These are phyloP conservation scores for Poeciliopsis infans DNA, from an alignment of 2,797 vertebrate species.

Conservation along the genomic window DNA sequence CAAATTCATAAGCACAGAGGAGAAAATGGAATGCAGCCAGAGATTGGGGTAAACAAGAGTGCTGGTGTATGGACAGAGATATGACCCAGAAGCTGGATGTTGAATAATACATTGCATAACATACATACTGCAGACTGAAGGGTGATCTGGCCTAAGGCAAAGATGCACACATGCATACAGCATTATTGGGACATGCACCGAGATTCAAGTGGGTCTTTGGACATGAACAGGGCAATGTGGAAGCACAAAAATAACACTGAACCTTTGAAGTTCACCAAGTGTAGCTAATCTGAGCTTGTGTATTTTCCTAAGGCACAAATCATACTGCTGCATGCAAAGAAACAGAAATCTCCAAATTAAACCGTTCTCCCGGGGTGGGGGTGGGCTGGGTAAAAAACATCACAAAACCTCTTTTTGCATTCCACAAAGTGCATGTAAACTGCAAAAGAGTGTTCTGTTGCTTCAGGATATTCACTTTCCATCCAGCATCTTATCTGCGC, in stretches of 20 bases:
- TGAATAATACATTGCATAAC: conserved; percentile 57
- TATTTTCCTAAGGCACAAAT: conserved; percentile 33
- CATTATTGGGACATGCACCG: conserved; percentile 62
- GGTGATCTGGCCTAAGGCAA: conserved; percentile 45
- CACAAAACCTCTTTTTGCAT: conserved; percentile 40
- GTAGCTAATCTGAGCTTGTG: conserved; percentile 21
- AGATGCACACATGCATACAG: conserved; percentile 64
- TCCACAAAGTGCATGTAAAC: conserved; percentile 32
- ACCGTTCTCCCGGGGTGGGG: neutral
- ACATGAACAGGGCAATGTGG: conserved; percentile 46
- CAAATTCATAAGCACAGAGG: conserved; percentile 45
- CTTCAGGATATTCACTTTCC: conserved; percentile 15
- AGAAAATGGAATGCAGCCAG: conserved; percentile 67
- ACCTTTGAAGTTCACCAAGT: conserved; percentile 38
- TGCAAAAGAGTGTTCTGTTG: conserved; percentile 24
- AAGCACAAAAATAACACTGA: conserved; percentile 40
- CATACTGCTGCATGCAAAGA: conserved; percentile 60
- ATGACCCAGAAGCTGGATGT: conserved; percentile 54
- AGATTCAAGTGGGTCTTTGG: conserved; percentile 37
- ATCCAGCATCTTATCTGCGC: conserved; percentile 22
- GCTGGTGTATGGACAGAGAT: conserved; percentile 59
- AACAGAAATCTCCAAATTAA: conserved; percentile 21
- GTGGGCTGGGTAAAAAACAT: neutral
- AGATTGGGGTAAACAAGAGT: conserved; percentile 50
- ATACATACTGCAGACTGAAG: conserved; percentile 38